These are phyloP conservation scores for Chaetophractus vellerosus DNA, from an alignment of 2,797 vertebrate species.

Conservation along the genomic window DNA sequence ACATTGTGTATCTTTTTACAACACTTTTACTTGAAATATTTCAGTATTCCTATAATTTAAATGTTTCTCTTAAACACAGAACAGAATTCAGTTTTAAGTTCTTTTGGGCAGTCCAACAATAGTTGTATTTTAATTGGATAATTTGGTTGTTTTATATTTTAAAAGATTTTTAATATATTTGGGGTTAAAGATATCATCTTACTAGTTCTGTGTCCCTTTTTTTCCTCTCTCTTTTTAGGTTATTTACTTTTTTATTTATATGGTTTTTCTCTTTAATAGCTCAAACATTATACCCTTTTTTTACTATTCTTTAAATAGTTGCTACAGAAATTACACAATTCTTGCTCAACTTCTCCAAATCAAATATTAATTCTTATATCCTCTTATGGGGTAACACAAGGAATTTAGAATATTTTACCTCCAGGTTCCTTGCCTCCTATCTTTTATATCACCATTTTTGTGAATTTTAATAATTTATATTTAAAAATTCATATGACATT, in stretches of 20 bases:
- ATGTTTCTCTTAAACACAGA: not conserved
- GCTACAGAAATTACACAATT: not conserved
- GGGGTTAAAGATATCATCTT: not conserved
- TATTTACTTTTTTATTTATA: not conserved
- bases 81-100: not conserved
- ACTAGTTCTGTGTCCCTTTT: not conserved
- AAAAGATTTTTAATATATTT: not conserved
- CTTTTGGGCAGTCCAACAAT: not conserved
- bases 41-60: not conserved
- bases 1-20: not conserved
- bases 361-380: not conserved
- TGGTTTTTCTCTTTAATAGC: not conserved
- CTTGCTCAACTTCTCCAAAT: not conserved
- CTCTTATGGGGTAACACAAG: not conserved
- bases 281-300: not conserved
- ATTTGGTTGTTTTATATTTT: not conserved
- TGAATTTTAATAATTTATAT: not conserved
- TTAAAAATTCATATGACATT: not conserved
- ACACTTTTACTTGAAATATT: not conserved
- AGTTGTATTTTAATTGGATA: not conserved
- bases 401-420: not conserved
- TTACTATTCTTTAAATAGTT: not conserved
- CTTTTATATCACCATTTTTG: not conserved
- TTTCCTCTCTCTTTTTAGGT: not conserved
- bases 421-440: not conserved